phyloP scores from a whole-genome alignment of 1,140 invertebrate species.

The Sesamia nonagrioides region DNA sequence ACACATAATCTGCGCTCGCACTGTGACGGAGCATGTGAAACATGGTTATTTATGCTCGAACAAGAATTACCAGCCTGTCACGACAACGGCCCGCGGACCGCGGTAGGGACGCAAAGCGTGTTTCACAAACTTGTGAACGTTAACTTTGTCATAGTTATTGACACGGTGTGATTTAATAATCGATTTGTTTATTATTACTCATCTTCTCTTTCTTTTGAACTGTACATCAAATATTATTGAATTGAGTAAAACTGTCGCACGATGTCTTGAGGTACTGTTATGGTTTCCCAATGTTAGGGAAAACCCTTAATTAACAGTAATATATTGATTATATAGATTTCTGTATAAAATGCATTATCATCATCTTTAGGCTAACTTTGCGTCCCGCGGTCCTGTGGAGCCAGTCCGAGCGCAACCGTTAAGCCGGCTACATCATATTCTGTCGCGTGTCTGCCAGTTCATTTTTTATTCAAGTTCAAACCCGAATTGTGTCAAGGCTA shows the following conservation, averaged over 20 bases:
- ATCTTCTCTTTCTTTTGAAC: background rate
- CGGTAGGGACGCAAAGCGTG: background rate
- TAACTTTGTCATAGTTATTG: constrained; percentile 7
- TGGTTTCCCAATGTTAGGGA: too few relatives aligned
- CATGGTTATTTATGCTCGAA: background rate
- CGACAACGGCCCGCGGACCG: background rate
- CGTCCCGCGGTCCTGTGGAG: too few relatives aligned
- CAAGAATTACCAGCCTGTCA: background rate
- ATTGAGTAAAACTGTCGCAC: background rate
- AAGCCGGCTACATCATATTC: too few relatives aligned
- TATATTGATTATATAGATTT: too few relatives aligned
- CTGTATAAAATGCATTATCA: too few relatives aligned
- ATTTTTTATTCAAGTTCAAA: too few relatives aligned
- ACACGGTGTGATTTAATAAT: background rate
- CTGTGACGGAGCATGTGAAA: background rate
- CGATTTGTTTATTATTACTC: background rate
- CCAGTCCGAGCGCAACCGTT: too few relatives aligned
- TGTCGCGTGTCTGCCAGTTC: too few relatives aligned
- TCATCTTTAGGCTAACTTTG: too few relatives aligned
- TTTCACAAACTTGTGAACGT: background rate
- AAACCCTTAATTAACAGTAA: too few relatives aligned
- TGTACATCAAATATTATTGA: constrained; percentile 1
- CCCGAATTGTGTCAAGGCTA: too few relatives aligned
- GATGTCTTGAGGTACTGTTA: too few relatives aligned
- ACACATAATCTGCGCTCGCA: background rate